These are phyloP conservation scores for Mastigias papua DNA, from an alignment of 30 jellyfish, hydroid and myxozoan species.

Conservation along the genomic window DNA sequence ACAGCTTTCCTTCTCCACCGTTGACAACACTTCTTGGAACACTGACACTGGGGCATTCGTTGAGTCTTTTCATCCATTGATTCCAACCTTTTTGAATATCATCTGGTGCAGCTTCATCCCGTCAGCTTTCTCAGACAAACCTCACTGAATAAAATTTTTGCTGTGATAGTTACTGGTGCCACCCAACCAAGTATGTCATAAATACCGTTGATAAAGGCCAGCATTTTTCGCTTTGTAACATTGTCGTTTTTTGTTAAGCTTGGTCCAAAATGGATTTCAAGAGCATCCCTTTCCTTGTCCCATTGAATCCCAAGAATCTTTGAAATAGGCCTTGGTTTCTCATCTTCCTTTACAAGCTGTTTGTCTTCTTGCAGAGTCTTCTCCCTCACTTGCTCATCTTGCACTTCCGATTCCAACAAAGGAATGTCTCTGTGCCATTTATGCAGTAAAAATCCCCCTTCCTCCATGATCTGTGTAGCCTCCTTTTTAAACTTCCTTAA, in stretches of 20 bases:
- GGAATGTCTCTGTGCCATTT: slow-evolving; percentile 59
- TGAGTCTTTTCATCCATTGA: slow-evolving; percentile 10
- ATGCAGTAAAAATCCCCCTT: slow-evolving; percentile 56
- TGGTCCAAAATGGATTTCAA: background rate
- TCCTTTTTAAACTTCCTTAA: slow-evolving; percentile 15
- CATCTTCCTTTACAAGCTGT: background rate
- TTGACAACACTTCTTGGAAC: slow-evolving; percentile 9
- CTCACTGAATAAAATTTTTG: slow-evolving; percentile 12
- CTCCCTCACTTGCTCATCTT: slow-evolving; percentile 8
- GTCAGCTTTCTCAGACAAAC: slow-evolving; percentile 2
- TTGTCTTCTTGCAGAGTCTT: background rate
- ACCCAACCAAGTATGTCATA: background rate
- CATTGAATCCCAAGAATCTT: slow-evolving; percentile 62
- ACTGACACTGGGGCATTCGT: background rate
- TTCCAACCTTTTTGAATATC: slow-evolving; percentile 8
- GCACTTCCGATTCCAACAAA: slow-evolving; percentile 12
- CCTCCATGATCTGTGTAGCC: slow-evolving; percentile 58
- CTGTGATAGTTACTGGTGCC: slow-evolving; percentile 2
- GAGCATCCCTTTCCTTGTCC: slow-evolving; percentile 14
- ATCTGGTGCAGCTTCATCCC: slow-evolving; percentile 19
- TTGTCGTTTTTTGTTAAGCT: background rate
- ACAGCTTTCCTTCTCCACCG: slow-evolving; percentile 5
- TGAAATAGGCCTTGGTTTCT: background rate
- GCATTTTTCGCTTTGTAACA: slow-evolving; percentile 1
- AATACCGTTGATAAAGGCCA: background rate